Percentiles rank a stretch among this genome's conserved stretches.
Evolutionary conservation across 2,797 vertebrate species (phyloP).

Genomic region (Dipus sagitta): DNA sequence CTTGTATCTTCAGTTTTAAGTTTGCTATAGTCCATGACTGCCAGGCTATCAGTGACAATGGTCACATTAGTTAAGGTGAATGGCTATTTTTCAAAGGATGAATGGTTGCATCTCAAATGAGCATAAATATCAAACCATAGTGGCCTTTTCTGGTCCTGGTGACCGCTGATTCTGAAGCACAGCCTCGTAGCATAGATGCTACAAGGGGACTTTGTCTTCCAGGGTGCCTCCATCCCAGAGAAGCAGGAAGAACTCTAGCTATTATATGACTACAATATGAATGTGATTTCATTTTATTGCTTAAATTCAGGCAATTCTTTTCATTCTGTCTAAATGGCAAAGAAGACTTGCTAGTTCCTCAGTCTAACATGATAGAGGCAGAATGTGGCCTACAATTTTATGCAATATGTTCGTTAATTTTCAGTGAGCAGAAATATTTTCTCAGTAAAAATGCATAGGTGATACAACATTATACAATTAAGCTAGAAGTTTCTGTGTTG

Average conservation of each 20-base stretch:
- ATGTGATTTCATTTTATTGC: neutral
- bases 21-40: neutral
- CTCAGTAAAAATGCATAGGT: neutral
- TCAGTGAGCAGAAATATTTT: constrained; percentile 33
- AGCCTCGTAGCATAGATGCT: fast-evolving
- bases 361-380: constrained; percentile 6
- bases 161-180: neutral
- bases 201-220: neutral
- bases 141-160: neutral
- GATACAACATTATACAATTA: neutral
- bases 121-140: constrained; percentile 24
- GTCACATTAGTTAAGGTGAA: constrained; percentile 54
- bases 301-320: neutral
- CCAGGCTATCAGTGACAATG: neutral
- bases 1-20: constrained; percentile 61
- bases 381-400: neutral
- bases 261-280: neutral
- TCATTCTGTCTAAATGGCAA: neutral
- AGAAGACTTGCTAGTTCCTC: neutral
- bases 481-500: neutral
- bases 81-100: constrained; percentile 47
- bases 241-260: neutral
- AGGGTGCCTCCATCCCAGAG: no score
- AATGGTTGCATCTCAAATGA: neutral
- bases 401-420: neutral